Evolutionary conservation across 2,797 vertebrate genomes (phyloP), one percentile per base, ranked within the genome.

Genomic region (Rhinatrema bivittatum): DNA sequence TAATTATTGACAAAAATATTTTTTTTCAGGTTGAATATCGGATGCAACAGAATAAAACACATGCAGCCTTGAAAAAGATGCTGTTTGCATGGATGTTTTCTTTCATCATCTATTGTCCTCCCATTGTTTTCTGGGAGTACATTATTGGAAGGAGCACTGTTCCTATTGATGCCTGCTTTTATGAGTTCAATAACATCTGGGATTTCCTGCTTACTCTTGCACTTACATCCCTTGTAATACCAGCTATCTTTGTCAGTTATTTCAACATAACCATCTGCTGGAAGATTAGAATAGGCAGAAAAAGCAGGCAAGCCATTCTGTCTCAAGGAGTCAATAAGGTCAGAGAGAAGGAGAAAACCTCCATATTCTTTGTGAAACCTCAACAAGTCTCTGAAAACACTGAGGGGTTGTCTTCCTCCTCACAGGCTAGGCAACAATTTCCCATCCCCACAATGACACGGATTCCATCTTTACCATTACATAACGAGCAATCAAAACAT

Each of bases 181-280:
- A 69, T 5, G 87, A 85, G 72, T 80, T 79, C 68, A 86, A 84
- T 56, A 28, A 56, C 74, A 75, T 73, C 31, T 86, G 78, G 81
- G 82, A 70, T 18, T 46, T 80, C 62, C 71, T 84, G 21, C 55
- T 88, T 53, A 78, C 86, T 44, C 77, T 86, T 42, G 84, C 76
- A 8, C 79, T 72, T 62, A 67, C 84, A 46, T 78, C 87, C 70
- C 84, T 85, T 52, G 89, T 86, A 74, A 76, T 71, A 36, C 81
- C 78, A 62, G 76, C 85, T 65, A 75, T 88, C 73, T 88, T 83
- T 3, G 72, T 86, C 76, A 70, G 84, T 63, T 85, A 85, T 78
- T 91, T 92, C 79, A 85, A 82, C 77, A 62, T 79, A 70, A 79
- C 69, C 63, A 78, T 83, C 76, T 80, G 62, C 72, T 72, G 85